Base-by-base conservation (phyloP, 2,888 invertebrate species). In the Andrena bucephala region DNA sequence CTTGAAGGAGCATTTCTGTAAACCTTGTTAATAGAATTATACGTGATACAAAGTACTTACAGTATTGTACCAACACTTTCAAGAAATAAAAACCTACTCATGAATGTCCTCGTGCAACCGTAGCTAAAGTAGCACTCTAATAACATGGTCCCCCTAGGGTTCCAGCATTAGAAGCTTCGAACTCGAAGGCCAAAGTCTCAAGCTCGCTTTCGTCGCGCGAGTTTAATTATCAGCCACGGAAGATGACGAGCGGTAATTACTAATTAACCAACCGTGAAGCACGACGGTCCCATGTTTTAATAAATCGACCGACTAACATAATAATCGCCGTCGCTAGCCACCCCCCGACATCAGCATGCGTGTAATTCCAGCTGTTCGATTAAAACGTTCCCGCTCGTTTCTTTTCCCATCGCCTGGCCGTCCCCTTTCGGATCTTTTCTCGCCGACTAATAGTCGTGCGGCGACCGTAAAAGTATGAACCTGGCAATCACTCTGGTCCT, bases 301-400 rank as follows among this genome's bases (percentile, higher is more conserved):
- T 78, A 71, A 80, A 78, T 78, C 80, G 79, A 20, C 50, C 69
- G 66, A 24, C 70, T 71, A 80, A 80, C 80, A 66, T 80, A 65
- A 66, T 80, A 71, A 80, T 80, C 71, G 65, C 50, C 33, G 29
- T 6, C 24, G 36, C 24, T 29, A 27, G 7, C 48, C 42, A 20
- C 27, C 27, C 33, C 27, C 13, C 48, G 77, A 54, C 63, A 31
- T 54, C 52, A 3, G n/a, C 52, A 29, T 78, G 31, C 59, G 31
- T 70, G 71, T 67, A 78, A 71, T 78, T 54, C 60, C 66, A 62
- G n/a, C 70, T 63, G 29, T 52, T 78, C 80, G 80, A 80, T 80
- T 78, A 78, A 80, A 78, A 71, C 60, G 52, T 80, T 80, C 20
- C 31, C 48, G 16, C 5, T n/a, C 31, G 20, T 5, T 59, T 36